These are phyloP conservation scores for Callionymus lyra DNA, from an alignment of 2,113 vertebrate genomes.

Conservation along the genomic window DNA sequence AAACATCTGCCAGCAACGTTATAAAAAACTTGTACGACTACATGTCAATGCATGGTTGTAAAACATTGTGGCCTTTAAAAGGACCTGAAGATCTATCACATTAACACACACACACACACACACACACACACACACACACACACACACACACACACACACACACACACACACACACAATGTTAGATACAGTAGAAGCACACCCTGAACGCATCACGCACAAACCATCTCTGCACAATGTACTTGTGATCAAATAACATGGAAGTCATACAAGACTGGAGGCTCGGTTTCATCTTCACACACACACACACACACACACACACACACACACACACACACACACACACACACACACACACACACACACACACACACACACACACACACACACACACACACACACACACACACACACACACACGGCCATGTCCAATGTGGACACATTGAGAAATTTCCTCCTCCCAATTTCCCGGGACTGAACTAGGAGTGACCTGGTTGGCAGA, in stretches of 20 bases:
- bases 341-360: slow-evolving; percentile 17
- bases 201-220: slow-evolving; percentile 2
- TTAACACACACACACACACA: too few relatives aligned
- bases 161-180: too few relatives aligned
- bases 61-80: too few relatives aligned
- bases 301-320: slow-evolving; percentile 11
- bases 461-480: slow-evolving; percentile 72
- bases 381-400: too few relatives aligned
- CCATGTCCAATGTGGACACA: slow-evolving; percentile 44
- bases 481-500: slow-evolving; percentile 66
- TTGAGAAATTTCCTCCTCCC: slow-evolving; percentile 58
- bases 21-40: too few relatives aligned
- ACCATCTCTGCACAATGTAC: slow-evolving; percentile 1
- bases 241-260: slow-evolving; percentile 22
- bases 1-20: too few relatives aligned
- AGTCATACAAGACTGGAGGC: slow-evolving; percentile 22
- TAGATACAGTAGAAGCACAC: neutral
- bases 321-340: slow-evolving; percentile 16
- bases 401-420: slow-evolving; percentile 12
- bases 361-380: slow-evolving; percentile 12
- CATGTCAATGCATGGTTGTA: too few relatives aligned
- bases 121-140: too few relatives aligned
- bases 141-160: too few relatives aligned
- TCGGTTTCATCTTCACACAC: slow-evolving; percentile 18
- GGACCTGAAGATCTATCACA: too few relatives aligned